Conservation (phyloP, 2,888 invertebrate genomes). For the Aricia artaxerxes region DNA sequence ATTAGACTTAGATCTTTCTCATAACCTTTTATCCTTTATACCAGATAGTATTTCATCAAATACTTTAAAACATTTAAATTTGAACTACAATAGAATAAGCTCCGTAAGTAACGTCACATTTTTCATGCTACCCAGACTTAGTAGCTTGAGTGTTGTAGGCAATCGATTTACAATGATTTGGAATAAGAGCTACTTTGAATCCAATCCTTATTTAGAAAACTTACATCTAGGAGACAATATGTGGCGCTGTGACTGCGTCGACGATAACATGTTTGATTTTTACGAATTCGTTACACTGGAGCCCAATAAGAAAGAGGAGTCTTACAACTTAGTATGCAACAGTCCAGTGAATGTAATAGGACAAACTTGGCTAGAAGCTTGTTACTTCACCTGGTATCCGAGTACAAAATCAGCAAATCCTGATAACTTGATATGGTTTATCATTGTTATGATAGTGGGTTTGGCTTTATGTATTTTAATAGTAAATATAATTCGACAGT, state of each 20-base stretch:
- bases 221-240: conserved; percentile 86
- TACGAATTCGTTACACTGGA: conserved; percentile 81
- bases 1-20: conserved; percentile 82
- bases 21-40: conserved; percentile 83
- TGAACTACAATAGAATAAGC: conserved; percentile 82
- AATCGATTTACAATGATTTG: conserved; percentile 85
- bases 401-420: conserved; percentile 58
- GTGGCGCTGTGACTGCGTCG: conserved; percentile 88
- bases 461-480: conserved; percentile 77
- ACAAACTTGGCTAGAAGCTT: conserved; percentile 85
- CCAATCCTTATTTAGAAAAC: conserved; percentile 79
- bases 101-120: conserved; percentile 83
- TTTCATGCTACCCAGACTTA: conserved; percentile 80
- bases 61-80: conserved; percentile 81
- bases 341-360: conserved; percentile 83
- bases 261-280: conserved; percentile 80
- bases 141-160: conserved; percentile 83
- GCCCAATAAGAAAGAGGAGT: conserved; percentile 77
- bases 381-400: conserved; percentile 82
- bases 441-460: conserved; percentile 78
- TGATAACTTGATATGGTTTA: conserved; percentile 80
- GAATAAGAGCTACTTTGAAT: conserved; percentile 79
- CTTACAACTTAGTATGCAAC: conserved; percentile 81
- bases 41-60: conserved; percentile 82
- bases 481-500: conserved; percentile 76